These are phyloP conservation scores for Actinernus sp. DNA, from an alignment of 92 coral and sea anemone species.

Conservation along the genomic window DNA sequence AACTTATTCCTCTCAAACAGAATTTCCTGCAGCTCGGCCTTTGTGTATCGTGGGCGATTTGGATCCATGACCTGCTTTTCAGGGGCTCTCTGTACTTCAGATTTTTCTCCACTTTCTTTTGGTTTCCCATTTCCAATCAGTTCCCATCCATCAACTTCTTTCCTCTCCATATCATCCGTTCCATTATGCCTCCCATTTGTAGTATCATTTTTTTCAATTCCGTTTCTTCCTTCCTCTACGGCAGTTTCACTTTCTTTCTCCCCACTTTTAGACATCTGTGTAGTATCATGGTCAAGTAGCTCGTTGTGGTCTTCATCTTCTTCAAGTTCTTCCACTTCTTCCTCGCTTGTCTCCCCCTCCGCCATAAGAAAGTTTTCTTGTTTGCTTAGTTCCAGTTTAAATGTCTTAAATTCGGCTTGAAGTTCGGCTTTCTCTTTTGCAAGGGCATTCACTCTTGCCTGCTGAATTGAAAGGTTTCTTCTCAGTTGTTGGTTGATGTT, in stretches of 20 bases:
- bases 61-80: conserved; percentile 70
- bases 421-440: conserved; percentile 95
- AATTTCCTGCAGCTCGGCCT: conserved; percentile 89
- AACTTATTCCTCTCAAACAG: conserved; percentile 84
- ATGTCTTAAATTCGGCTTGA: conserved; percentile 77
- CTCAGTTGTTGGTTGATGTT: conserved; percentile 91
- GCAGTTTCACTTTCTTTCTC: conserved; percentile 15
- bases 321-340: conserved; percentile 23
- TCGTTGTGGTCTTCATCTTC: conserved; percentile 33
- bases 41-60: conserved; percentile 94
- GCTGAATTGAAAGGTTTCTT: conserved; percentile 78
- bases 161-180: conserved; percentile 18
- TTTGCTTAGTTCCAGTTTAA: conserved; percentile 54
- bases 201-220: conserved; percentile 3
- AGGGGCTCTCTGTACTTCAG: conserved; percentile 7
- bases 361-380: conserved; percentile 13
- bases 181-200: not conserved
- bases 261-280: conserved; percentile 4
- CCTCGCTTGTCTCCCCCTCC: conserved; percentile 14
- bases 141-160: conserved; percentile 31
- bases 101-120: conserved; percentile 20
- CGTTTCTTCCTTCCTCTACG: not conserved
- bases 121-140: conserved; percentile 22
- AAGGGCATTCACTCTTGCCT: conserved; percentile 74
- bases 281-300: conserved; percentile 9